Conservation (phyloP, 2,113 vertebrate species). For the Falco punctatus region DNA sequence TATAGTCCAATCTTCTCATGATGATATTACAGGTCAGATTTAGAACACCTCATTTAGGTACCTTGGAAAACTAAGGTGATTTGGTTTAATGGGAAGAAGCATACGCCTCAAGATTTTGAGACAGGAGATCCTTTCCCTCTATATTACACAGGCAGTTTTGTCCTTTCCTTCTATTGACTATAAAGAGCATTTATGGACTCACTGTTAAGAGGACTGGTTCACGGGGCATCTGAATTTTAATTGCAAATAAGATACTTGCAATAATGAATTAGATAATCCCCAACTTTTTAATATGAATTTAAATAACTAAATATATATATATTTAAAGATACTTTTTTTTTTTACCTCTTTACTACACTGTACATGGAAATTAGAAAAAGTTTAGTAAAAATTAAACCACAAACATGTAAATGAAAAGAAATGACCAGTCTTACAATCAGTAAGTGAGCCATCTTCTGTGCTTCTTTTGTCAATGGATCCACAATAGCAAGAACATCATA, state of each 20-base stretch:
- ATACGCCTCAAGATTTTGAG: neutral
- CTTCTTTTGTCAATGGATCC: conserved; percentile 91
- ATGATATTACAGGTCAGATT: neutral
- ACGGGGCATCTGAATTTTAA: neutral
- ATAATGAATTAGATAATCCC: neutral
- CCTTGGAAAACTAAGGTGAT: neutral
- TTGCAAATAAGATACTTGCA: neutral
- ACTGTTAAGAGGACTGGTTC: neutral
- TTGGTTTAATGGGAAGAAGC: neutral
- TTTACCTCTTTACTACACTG: neutral
- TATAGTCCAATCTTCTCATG: conserved; percentile 12
- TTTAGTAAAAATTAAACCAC: neutral
- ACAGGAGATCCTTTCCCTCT: neutral
- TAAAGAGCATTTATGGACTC: neutral
- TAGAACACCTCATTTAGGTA: conserved; percentile 9
- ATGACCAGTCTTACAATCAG: conserved; percentile 82
- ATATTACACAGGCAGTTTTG: neutral
- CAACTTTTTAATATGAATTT: neutral
- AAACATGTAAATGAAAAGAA: neutral
- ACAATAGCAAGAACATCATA: conserved; percentile 89
- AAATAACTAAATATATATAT: neutral
- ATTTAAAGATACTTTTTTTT: neutral
- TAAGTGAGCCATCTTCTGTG: conserved; percentile 90
- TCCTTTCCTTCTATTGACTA: neutral
- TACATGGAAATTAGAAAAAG: neutral